phyloP scores from a whole-genome alignment of 2,888 invertebrate species.

The Parapristionchus giblindavisi region DNA sequence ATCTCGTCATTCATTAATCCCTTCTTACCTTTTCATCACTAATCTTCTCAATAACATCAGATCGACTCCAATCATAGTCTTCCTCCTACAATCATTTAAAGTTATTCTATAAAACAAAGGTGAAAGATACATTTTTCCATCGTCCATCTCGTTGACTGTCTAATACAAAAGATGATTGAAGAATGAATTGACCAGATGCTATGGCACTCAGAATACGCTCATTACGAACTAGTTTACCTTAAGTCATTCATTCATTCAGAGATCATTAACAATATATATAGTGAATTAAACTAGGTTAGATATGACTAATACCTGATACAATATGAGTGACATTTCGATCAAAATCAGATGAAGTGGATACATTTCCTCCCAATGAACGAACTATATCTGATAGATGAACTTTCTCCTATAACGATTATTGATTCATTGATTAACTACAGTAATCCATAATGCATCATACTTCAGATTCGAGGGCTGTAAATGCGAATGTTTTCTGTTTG shows the following conservation, averaged over 20 bases:
- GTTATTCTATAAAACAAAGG: too few species aligned
- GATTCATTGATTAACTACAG: neutral
- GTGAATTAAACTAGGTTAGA: too few species aligned
- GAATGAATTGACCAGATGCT: neutral
- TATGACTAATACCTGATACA: neutral
- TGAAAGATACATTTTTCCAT: too few species aligned
- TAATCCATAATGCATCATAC: neutral
- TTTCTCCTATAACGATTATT: neutral
- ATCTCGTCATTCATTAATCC: neutral
- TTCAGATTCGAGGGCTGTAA: constrained; percentile 19
- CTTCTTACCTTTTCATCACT: neutral
- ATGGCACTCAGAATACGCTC: constrained; percentile 7
- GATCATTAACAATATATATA: too few species aligned
- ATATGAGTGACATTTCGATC: neutral
- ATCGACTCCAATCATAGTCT: constrained; percentile 5
- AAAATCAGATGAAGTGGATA: neutral
- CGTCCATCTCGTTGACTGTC: constrained; percentile 4
- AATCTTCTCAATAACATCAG: neutral
- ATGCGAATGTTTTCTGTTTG: constrained; percentile 10
- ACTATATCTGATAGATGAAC: neutral
- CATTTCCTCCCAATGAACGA: constrained; percentile 14
- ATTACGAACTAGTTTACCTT: constrained; percentile 6
- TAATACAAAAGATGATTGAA: neutral
- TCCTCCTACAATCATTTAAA: constrained; percentile 12
- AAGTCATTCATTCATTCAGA: neutral